These are phyloP conservation scores for Furcula furcula DNA, from an alignment of 2,888 invertebrate species.

Conservation along the genomic window DNA sequence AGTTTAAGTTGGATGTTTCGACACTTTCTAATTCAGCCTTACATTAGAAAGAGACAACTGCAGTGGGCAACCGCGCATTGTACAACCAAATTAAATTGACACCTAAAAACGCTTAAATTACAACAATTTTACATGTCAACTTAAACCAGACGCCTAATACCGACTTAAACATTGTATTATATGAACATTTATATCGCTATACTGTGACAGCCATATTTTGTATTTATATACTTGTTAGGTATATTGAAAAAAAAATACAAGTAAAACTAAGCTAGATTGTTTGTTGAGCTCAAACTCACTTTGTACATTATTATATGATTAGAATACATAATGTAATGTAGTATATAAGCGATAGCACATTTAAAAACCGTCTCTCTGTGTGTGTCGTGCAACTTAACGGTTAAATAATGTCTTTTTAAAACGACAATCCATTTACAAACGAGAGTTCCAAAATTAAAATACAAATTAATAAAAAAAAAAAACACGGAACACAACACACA, in stretches of 20 bases:
- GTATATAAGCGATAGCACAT: conserved; percentile 63
- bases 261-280: conserved; percentile 71
- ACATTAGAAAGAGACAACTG: conserved; percentile 73
- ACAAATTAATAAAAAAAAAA: conserved; percentile 36
- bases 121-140: conserved; percentile 6
- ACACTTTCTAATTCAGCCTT: conserved; percentile 81
- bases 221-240: conserved; percentile 27
- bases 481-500: conserved; percentile 27
- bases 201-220: conserved; percentile 53
- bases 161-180: conserved; percentile 25
- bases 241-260: conserved; percentile 38
- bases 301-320: conserved; percentile 77
- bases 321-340: conserved; percentile 59
- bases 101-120: conserved; percentile 14
- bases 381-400: conserved; percentile 27
- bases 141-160: conserved; percentile 14
- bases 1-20: conserved; percentile 38
- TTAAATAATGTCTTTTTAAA: conserved; percentile 49
- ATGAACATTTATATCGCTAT: conserved; percentile 52
- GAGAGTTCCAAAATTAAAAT: conserved; percentile 23
- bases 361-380: conserved; percentile 25
- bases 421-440: conserved; percentile 29
- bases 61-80: conserved; percentile 57
- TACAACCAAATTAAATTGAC: conserved; percentile 9
- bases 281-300: conserved; percentile 76